Base-by-base conservation (phyloP, 2,888 invertebrate genomes). In the Trissolcus japonicus region DNA sequence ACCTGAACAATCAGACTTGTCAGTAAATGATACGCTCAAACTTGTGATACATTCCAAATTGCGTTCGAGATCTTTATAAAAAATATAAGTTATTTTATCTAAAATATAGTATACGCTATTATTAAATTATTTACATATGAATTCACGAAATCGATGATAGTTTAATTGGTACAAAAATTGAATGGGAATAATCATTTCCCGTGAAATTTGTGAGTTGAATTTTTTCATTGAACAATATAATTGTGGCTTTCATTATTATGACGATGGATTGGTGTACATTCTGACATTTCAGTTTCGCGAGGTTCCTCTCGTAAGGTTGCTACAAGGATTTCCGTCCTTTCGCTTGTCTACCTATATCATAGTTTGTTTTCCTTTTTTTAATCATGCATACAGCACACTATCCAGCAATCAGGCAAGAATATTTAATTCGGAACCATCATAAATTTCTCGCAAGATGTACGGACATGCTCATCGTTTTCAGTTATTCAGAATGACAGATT, bases 351-450 rank as follows among this genome's bases (percentile, higher is more conserved):
- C 73, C 51, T 59, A 73, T 77, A 77, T 63, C 51, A 60, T 69
- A 69, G 54, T 62, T 74, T 67, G 57, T 74, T 65, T 55, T 73
- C 6, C 21, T 54, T 54, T 55, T 4, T 40, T 63, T 60, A 71
- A 69, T 56, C 78, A 74, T 61, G 57, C 72, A 77, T 63, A 57
- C 76, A 29, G 66, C 73, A 69, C 69, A 69, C 78, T 73, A 74
- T 78, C 57, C 69, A 74, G 72, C 73, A 76, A 71, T 71, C 71
- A 77, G 77, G 77, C 77, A 77, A 76, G 68, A 77, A 77, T 77
- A 63, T 77, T 67, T 77, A 77, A 77, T 73, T 77, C 77, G 73
- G 77, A 73, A 77, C 65, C 73, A 73, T 73, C 68, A 43, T 77
- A 60, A 73, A 78, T 74, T 56, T 74, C 69, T 78, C 74, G 66